Percentiles rank a stretch among this genome's conserved stretches.
These are phyloP conservation scores for Epinotia nisella DNA, from an alignment of 2,888 invertebrate species.

Conservation along the genomic window DNA sequence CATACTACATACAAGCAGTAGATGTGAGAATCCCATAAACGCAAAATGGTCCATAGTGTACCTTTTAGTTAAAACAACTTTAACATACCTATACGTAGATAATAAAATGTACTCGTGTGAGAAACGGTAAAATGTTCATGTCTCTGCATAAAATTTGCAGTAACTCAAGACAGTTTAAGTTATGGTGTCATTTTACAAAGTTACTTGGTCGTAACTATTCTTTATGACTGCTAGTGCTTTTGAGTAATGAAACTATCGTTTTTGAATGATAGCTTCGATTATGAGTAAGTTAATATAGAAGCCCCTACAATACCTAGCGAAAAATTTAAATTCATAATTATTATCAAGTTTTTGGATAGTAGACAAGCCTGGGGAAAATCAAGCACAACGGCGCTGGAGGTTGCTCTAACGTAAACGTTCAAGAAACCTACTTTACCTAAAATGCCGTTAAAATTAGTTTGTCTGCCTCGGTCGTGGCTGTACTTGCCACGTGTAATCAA, in stretches of 20 bases:
- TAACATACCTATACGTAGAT: not conserved
- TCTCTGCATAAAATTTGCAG: not conserved
- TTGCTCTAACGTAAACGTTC: no score
- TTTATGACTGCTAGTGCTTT: conserved; percentile 8
- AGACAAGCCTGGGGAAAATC: no score
- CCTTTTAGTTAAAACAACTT: not conserved
- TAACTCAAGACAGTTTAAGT: conserved; percentile 4
- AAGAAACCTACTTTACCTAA: no score
- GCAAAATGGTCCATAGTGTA: not conserved
- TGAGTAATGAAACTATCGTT: conserved; percentile 5
- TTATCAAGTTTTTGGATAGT: no score
- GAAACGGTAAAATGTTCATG: conserved; percentile 15
- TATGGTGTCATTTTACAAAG: conserved; percentile 21
- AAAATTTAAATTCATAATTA: no score
- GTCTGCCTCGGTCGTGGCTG: no score
- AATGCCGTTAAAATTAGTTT: no score
- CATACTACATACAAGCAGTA: not conserved
- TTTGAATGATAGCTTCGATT: no score
- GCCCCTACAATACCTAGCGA: no score
- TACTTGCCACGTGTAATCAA: not conserved
- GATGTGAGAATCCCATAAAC: not conserved
- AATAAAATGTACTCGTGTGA: not conserved
- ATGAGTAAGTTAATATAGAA: no score
- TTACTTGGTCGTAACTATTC: conserved; percentile 2
- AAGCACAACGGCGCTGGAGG: no score